Conservation (phyloP, 2,888 invertebrate species). For the Sisyra terminalis region DNA sequence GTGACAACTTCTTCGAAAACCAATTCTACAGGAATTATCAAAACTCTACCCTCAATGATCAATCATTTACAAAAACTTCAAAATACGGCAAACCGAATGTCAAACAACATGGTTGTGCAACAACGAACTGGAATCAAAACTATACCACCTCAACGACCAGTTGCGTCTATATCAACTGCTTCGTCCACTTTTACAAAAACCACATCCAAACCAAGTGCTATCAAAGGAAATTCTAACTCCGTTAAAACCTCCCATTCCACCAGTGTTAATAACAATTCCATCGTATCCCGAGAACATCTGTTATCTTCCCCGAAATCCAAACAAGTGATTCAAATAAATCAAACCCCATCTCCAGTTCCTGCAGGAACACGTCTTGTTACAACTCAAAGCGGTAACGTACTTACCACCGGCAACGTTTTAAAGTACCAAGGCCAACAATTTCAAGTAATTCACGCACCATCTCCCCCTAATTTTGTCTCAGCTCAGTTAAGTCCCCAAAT, state of each 20-base stretch:
- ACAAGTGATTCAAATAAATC: no score
- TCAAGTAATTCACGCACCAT: slow-evolving; percentile 1
- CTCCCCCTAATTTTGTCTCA: not conserved
- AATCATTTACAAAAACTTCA: not conserved
- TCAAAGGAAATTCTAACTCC: no score
- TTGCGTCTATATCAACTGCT: not conserved
- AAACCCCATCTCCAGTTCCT: no score
- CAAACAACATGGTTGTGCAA: slow-evolving; percentile 7
- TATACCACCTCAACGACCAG: slow-evolving; percentile 24
- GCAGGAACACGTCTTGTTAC: no score
- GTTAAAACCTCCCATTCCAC: no score
- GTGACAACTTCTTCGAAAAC: slow-evolving; percentile 11
- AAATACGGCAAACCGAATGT: not conserved
- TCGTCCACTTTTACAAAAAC: not conserved
- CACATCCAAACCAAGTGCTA: not conserved
- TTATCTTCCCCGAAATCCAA: no score
- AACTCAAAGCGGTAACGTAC: not conserved
- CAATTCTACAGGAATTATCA: slow-evolving; percentile 16
- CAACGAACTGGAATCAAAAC: slow-evolving; percentile 22
- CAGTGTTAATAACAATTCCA: not conserved
- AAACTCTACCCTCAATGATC: slow-evolving; percentile 23
- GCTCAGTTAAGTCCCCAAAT: not conserved
- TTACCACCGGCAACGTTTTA: slow-evolving; percentile 1
- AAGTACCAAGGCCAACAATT: slow-evolving; percentile 8
- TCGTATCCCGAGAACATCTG: not conserved